Evolutionary conservation across 2,888 invertebrate species (phyloP).

Genomic region (Sinohyriopsis cumingii): DNA sequence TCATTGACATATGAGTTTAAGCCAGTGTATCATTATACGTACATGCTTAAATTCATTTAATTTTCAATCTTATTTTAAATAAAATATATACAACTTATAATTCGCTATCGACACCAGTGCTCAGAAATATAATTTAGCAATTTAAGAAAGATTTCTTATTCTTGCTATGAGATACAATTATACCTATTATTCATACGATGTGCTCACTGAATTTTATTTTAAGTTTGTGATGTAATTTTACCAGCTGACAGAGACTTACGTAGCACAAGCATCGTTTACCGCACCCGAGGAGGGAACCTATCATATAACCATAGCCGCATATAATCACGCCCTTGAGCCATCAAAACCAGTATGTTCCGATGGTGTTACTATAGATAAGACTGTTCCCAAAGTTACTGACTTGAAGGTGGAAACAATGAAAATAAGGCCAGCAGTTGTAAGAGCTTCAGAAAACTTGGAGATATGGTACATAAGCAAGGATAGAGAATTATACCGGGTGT

Average conservation of each 20-base stretch:
- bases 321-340: slow-evolving; percentile 35
- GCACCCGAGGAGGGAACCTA: slow-evolving; percentile 31
- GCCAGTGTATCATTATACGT: too few species aligned
- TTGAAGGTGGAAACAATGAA: slow-evolving; percentile 23
- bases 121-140: too few species aligned
- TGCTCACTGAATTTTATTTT: too few species aligned
- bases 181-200: too few species aligned
- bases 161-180: too few species aligned
- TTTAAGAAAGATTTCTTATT: too few species aligned
- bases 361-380: slow-evolving; percentile 35
- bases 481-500: background rate
- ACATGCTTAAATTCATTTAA: too few species aligned
- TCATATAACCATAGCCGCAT: slow-evolving; percentile 44
- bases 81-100: too few species aligned
- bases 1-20: too few species aligned
- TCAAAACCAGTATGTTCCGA: slow-evolving; percentile 45
- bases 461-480: slow-evolving; percentile 17
- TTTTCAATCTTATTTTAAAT: too few species aligned
- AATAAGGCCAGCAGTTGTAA: slow-evolving; percentile 22
- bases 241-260: slow-evolving; percentile 19
- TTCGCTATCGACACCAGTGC: too few species aligned
- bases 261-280: slow-evolving; percentile 18
- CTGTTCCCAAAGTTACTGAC: slow-evolving; percentile 22
- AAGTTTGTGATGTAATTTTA: background rate
- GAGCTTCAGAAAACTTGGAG: background rate